These are phyloP conservation scores for Fragum fragum DNA, from an alignment of 2,888 invertebrate genomes.

Conservation along the genomic window DNA sequence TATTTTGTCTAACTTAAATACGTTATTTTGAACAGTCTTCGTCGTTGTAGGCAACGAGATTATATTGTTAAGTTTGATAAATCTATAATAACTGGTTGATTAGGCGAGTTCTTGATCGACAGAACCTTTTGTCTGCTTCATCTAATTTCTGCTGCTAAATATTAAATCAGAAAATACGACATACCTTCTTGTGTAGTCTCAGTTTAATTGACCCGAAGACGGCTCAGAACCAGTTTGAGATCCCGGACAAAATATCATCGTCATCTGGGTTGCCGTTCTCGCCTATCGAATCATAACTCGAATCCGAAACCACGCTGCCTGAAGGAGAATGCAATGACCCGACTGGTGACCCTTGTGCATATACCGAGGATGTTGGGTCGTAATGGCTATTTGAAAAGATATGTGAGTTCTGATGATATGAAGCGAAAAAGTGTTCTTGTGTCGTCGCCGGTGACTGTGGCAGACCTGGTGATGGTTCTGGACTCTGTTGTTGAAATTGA, in stretches of 20 bases:
- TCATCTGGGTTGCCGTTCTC: slow-evolving; percentile 55
- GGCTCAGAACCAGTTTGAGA: slow-evolving; percentile 60
- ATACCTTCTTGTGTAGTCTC: background rate
- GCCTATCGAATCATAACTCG: slow-evolving; percentile 68
- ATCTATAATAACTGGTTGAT: too few relatives aligned
- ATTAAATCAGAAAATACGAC: background rate
- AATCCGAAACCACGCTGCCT: slow-evolving; percentile 71
- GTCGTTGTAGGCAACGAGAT: too few relatives aligned
- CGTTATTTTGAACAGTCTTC: too few relatives aligned
- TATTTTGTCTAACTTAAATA: too few relatives aligned
- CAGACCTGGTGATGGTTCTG: slow-evolving; percentile 46
- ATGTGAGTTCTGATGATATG: slow-evolving; percentile 41
- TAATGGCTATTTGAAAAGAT: slow-evolving; percentile 38
- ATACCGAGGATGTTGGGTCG: slow-evolving; percentile 41
- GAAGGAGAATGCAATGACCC: slow-evolving; percentile 71
- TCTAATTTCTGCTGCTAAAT: too few relatives aligned
- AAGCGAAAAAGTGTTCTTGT: slow-evolving; percentile 52
- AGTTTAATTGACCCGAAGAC: background rate
- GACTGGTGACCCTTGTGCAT: slow-evolving; percentile 57
- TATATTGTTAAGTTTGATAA: too few relatives aligned
- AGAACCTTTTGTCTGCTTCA: too few relatives aligned
- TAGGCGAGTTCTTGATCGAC: too few relatives aligned
- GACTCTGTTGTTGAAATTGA: slow-evolving; percentile 43
- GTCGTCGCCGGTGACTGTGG: slow-evolving; percentile 36
- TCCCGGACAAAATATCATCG: slow-evolving; percentile 63